Evolutionary conservation across 2,888 invertebrate genomes (phyloP), one percentile per base, ranked within the genome.

Genomic region (Gastrophysa polygoni): DNA sequence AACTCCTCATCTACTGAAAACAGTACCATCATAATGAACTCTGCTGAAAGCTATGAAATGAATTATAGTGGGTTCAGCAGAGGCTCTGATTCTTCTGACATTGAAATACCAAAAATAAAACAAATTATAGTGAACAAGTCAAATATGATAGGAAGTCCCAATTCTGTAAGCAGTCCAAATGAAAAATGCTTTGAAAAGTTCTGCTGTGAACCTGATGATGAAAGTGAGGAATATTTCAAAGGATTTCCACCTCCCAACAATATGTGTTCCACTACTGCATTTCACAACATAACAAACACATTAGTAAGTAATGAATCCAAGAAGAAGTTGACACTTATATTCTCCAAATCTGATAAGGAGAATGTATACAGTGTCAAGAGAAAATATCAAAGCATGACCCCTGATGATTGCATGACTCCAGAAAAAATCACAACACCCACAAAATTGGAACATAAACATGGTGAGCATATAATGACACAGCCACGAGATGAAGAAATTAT

Each of bases 261-360:
- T 10, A 54, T 17, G 17, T 20, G 5, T n/a, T 11, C 43, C n/a
- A 16, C 7, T 16, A 49, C 58, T 11, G 64, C 55, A 38, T 60
- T 65, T n/a, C 55, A 38, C 29, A 65, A 63, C 18, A 64, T 63
- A 24, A 66, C 64, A 20, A 68, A 66, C 24, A 64, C 61, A 24
- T 28, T 57, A 17, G 49, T 57, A 28, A 17, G 61, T 38, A 55
- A 61, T 59, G 62, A 69, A 58, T 38, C 63, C 47, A 58, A 56
- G 24, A 61, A 64, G 57, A 66, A 60, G 38, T 59, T 73, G 10
- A 71, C 71, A 10, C 64, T 73, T 32, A 60, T 73, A 17, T 69
- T 72, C 55, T 71, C 70, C 7, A 73, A 72, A 61, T 18, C 56
- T 46, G 63, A 71, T 20, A 73, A 72, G 46, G 72, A 73, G 55